phyloP scores from a whole-genome alignment of 2,888 invertebrate genomes.

The Polyommatus icarus region DNA sequence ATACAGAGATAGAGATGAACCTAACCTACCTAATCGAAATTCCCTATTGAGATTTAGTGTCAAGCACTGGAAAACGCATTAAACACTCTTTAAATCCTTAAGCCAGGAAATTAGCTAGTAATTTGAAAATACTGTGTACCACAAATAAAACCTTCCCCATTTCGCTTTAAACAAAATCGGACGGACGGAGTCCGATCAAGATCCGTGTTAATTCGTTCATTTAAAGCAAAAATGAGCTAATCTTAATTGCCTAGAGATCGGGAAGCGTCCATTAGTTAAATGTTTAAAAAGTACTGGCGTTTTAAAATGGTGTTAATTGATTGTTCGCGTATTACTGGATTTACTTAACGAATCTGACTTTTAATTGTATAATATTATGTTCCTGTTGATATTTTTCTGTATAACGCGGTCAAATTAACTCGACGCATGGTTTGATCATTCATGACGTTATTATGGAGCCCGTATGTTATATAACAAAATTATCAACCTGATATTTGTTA shows the following conservation, averaged over 20 bases:
- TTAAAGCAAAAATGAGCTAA: constrained; percentile 64
- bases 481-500: too few species aligned
- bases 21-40: background rate
- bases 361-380: background rate
- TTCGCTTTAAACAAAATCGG: constrained; percentile 68
- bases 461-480: too few species aligned
- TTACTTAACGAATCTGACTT: background rate
- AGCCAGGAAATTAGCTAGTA: constrained; percentile 47
- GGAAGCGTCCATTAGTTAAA: constrained; percentile 28
- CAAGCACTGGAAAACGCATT: background rate
- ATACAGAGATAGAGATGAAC: too few species aligned
- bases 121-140: constrained; percentile 59
- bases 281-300: constrained; percentile 23
- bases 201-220: constrained; percentile 67
- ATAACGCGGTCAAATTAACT: too few species aligned
- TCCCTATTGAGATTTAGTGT: background rate
- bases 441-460: too few species aligned
- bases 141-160: constrained; percentile 68
- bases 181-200: constrained; percentile 66
- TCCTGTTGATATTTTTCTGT: background rate
- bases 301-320: constrained; percentile 20
- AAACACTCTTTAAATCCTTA: constrained; percentile 37
- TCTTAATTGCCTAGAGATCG: constrained; percentile 33
- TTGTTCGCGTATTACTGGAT: background rate
- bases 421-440: too few species aligned